A percentile compares a stretch with the other conserved stretches of the same genome.
Conservation (phyloP, 2,113 vertebrate genomes). For the Oreochromis aureus region DNA sequence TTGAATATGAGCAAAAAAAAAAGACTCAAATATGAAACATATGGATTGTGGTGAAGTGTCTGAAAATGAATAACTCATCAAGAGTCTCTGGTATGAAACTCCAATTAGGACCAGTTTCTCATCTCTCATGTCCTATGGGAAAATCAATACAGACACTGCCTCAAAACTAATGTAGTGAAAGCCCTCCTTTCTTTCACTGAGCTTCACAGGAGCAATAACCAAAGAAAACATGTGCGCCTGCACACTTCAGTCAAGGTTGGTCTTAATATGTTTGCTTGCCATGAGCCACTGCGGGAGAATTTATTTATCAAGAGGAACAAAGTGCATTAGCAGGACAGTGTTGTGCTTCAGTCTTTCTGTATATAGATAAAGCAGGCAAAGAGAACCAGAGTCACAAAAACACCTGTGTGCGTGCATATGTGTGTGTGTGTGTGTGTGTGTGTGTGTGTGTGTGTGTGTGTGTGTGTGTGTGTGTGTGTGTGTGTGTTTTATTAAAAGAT, state of each 20-base stretch:
- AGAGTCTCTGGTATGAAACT: constrained; percentile 21
- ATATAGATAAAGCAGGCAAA: neutral
- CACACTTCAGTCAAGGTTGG: neutral
- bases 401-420: neutral
- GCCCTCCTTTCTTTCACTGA: neutral
- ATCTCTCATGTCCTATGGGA: constrained; percentile 20
- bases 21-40: neutral
- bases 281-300: neutral
- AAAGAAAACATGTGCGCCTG: constrained; percentile 15
- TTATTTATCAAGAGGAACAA: constrained; percentile 2
- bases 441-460: neutral
- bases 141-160: constrained; percentile 55
- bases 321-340: constrained; percentile 28
- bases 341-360: neutral
- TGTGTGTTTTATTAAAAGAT: neutral
- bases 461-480: neutral
- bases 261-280: constrained; percentile 25
- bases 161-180: constrained; percentile 34
- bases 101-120: constrained; percentile 34
- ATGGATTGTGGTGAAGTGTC: neutral
- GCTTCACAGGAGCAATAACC: constrained; percentile 3
- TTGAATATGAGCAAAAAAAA: neutral
- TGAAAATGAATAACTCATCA: constrained; percentile 37
- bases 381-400: neutral
- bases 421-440: neutral